Evolutionary conservation across 2,888 invertebrate species (phyloP).

Genomic region (Aphodius granarius): DNA sequence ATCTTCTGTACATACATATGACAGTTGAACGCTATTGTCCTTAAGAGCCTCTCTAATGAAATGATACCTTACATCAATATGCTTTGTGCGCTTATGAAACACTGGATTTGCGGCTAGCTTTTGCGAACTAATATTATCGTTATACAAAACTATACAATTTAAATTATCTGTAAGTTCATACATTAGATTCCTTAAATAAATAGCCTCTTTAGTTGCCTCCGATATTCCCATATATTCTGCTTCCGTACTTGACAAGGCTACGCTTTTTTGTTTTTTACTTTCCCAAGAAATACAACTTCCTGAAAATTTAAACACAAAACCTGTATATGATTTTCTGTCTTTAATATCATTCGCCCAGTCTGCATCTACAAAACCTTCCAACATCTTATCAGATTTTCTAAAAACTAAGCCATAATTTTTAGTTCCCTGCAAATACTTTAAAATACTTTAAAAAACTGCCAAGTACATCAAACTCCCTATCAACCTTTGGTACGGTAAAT

Average conservation of each 20-base stretch:
- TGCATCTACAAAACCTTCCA: conserved; percentile 30
- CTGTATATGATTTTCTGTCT: conserved; percentile 49
- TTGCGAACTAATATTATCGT: conserved; percentile 20
- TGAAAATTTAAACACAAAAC: conserved; percentile 38
- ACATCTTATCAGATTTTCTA: conserved; percentile 20
- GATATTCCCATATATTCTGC: conserved; percentile 41
- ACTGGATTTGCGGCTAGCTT: conserved; percentile 15
- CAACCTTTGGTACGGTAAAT: conserved; percentile 33
- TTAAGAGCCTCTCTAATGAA: conserved; percentile 29
- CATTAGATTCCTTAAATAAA: conserved; percentile 25
- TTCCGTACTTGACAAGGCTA: conserved; percentile 41
- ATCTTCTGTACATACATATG: conserved; percentile 29
- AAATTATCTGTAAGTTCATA: conserved; percentile 17
- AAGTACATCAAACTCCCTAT: conserved; percentile 37
- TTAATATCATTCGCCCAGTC: conserved; percentile 29
- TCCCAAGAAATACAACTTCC: conserved; percentile 39
- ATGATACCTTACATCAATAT: conserved; percentile 34
- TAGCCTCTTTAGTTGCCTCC: conserved; percentile 37
- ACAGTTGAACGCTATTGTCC: conserved; percentile 20
- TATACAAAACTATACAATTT: conserved; percentile 5
- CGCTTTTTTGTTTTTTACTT: conserved; percentile 41
- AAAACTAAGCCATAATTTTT: conserved; percentile 23
- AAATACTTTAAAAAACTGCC: conserved; percentile 32
- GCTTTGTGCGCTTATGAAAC: conserved; percentile 28
- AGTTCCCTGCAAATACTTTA: conserved; percentile 32